Conservation (phyloP, 2,113 vertebrate species). For the Danionella cerebrum region DNA sequence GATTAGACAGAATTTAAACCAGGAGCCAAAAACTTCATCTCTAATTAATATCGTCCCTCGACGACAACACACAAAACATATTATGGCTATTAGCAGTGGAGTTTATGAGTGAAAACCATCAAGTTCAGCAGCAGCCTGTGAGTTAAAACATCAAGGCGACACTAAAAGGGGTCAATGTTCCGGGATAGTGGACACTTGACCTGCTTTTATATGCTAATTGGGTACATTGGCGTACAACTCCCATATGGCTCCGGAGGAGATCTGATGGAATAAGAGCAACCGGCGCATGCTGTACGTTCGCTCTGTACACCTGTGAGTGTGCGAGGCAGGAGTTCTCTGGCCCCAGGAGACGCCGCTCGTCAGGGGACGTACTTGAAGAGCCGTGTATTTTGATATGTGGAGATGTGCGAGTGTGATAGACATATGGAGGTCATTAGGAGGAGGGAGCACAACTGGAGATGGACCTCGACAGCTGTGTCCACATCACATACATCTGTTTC, state of each 20-base stretch:
- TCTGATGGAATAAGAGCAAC: conserved; percentile 29
- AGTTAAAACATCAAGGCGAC: conserved; percentile 17
- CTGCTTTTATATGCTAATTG: conserved; percentile 27
- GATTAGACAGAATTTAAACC: conserved; percentile 11
- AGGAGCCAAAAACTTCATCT: background rate
- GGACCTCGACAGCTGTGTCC: conserved; percentile 35
- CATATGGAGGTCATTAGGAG: conserved; percentile 39
- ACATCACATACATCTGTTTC: conserved; percentile 37
- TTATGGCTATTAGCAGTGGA: background rate
- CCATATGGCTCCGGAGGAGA: conserved; percentile 21
- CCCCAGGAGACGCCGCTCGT: background rate
- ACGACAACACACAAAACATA: background rate
- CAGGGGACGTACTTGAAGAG: conserved; percentile 17
- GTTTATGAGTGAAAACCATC: background rate
- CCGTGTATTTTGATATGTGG: conserved; percentile 12
- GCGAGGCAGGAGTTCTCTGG: background rate
- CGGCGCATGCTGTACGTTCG: background rate
- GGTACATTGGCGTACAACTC: conserved; percentile 16
- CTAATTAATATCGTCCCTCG: conserved; percentile 14
- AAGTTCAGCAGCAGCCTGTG: background rate
- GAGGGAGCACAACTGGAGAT: conserved; percentile 26
- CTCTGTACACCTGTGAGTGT: conserved; percentile 9
- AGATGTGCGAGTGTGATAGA: conserved; percentile 11
- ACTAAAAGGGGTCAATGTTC: conserved; percentile 4
- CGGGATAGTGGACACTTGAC: conserved; percentile 24